Evolutionary conservation across 2,113 vertebrate species (phyloP).

Genomic region (Shinisaurus crocodilurus): DNA sequence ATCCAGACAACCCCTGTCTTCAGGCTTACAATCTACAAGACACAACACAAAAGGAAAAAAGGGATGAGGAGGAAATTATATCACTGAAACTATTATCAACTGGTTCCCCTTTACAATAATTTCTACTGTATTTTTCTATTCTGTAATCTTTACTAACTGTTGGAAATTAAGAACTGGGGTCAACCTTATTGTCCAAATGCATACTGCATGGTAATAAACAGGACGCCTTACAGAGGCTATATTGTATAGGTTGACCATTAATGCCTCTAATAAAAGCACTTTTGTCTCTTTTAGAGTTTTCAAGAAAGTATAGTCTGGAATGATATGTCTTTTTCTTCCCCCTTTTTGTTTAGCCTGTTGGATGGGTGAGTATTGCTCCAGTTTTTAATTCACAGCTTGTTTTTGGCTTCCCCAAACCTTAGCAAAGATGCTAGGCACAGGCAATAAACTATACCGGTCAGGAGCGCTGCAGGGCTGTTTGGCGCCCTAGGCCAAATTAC

Average conservation of each 20-base stretch:
- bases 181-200: not conserved
- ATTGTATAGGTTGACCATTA: not conserved
- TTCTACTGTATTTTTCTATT: not conserved
- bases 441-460: not conserved
- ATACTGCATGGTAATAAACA: not conserved
- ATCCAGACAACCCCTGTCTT: too few relatives aligned
- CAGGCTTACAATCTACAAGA: not conserved
- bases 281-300: slow-evolving; percentile 17
- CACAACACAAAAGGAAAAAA: not conserved
- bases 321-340: slow-evolving; percentile 28
- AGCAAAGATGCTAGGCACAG: not conserved
- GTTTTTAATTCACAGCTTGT: not conserved
- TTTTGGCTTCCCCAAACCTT: slow-evolving; percentile 8
- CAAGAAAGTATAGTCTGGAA: slow-evolving; percentile 28
- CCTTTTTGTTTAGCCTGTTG: slow-evolving; percentile 58
- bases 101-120: not conserved
- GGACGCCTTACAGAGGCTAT: not conserved
- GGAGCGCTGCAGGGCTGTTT: too few relatives aligned
- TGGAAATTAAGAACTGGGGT: not conserved
- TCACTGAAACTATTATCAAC: not conserved
- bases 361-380: slow-evolving; percentile 54
- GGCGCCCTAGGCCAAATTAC: too few relatives aligned
- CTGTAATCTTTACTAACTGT: not conserved
- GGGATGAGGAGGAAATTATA: too few relatives aligned
- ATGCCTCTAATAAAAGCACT: not conserved